A percentile compares a stretch with the other conserved stretches of the same genome.
Conservation (phyloP, 1,140 invertebrate genomes). For the Scaptomyza pallida region DNA sequence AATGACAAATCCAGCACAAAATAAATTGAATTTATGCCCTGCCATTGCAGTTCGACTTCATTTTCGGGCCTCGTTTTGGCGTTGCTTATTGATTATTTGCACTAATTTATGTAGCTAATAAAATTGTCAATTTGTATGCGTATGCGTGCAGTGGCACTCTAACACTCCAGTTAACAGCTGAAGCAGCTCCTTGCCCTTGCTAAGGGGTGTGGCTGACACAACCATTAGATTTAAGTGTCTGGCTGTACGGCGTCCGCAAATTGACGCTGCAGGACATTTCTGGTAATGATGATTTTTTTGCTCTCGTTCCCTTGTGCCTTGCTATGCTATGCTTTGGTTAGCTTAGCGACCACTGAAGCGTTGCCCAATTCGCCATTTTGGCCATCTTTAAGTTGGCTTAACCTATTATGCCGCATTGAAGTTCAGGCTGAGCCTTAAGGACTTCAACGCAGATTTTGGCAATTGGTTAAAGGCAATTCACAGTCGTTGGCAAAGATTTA, state of each 20-base stretch:
- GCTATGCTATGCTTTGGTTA: slow-evolving; percentile 9
- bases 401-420: slow-evolving; percentile 71
- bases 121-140: slow-evolving; percentile 81
- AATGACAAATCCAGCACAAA: slow-evolving; percentile 50
- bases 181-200: neutral
- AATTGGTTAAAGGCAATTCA: slow-evolving; percentile 48
- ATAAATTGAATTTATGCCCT: slow-evolving; percentile 72
- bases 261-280: slow-evolving; percentile 75
- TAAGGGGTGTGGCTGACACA: slow-evolving; percentile 51
- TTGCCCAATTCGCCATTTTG: slow-evolving; percentile 25
- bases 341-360: slow-evolving; percentile 13
- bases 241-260: slow-evolving; percentile 64
- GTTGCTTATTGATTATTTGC: slow-evolving; percentile 79
- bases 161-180: neutral
- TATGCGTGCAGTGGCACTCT: slow-evolving; percentile 58
- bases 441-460: slow-evolving; percentile 36
- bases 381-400: slow-evolving; percentile 28
- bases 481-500: slow-evolving; percentile 21
- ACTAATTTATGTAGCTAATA: slow-evolving; percentile 80
- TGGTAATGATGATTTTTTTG: slow-evolving; percentile 68
- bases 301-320: neutral
- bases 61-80: neutral
- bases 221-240: slow-evolving; percentile 78
- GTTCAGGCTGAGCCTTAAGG: slow-evolving; percentile 53
- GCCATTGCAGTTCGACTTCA: slow-evolving; percentile 9